These are phyloP conservation scores for Gopherus evgoodei DNA, from an alignment of 2,113 vertebrate species.

Conservation along the genomic window DNA sequence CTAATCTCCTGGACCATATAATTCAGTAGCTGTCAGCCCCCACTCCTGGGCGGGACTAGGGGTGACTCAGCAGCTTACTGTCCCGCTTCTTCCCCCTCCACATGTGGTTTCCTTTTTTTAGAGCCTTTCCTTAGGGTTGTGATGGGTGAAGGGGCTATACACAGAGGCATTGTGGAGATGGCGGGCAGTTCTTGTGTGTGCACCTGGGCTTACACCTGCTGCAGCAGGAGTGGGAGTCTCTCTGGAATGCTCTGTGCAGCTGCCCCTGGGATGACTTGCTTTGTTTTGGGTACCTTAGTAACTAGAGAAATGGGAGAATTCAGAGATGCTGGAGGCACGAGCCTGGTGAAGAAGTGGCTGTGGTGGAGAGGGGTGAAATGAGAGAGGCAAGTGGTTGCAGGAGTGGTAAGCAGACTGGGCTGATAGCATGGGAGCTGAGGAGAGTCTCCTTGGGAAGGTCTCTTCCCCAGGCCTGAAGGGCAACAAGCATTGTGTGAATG, in stretches of 20 bases:
- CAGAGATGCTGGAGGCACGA: not conserved
- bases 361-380: not conserved
- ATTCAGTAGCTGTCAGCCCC: not conserved
- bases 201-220: not conserved
- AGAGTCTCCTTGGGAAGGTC: not conserved
- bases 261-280: not conserved
- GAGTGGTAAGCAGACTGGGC: not conserved
- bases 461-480: not conserved
- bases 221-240: rapidly evolving
- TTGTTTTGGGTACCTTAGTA: not conserved
- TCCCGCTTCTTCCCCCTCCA: not conserved
- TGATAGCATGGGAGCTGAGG: not conserved
- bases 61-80: not conserved
- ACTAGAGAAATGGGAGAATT: not conserved
- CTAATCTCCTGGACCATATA: not conserved
- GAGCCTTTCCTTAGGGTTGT: not conserved
- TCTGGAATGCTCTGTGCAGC: not conserved
- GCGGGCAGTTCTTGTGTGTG: rapidly evolving
- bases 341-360: not conserved
- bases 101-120: not conserved
- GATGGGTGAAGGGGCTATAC: rapidly evolving
- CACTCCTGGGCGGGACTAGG: not conserved
- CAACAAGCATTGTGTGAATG: not conserved
- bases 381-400: not conserved
- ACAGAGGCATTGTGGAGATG: rapidly evolving